Percentiles rank a stretch among this genome's conserved stretches.
phyloP scores from a whole-genome alignment of 2,113 vertebrate genomes.

The Phalacrocorax carbo region DNA sequence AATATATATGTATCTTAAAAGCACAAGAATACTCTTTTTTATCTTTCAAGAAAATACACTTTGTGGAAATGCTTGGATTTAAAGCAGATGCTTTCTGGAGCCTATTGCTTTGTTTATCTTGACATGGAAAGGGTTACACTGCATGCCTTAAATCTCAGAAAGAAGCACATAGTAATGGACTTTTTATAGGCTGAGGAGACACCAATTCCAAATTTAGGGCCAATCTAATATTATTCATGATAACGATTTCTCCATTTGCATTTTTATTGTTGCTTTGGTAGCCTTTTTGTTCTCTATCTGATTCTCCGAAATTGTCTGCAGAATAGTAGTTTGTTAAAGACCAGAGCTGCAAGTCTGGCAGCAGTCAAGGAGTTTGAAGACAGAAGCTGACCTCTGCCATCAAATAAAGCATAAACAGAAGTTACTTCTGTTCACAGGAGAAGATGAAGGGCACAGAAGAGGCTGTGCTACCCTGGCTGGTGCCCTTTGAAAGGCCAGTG shows the following conservation, averaged over 20 bases:
- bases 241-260: constrained; percentile 11
- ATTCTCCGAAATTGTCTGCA: constrained; percentile 3
- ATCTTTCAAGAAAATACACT: background rate
- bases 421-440: background rate
- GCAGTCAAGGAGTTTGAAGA: background rate
- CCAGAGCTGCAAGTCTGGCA: background rate
- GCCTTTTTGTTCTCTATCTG: background rate
- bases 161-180: background rate
- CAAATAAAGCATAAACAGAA: background rate
- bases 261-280: constrained; percentile 14
- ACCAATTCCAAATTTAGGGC: background rate
- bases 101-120: background rate
- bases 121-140: background rate
- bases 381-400: background rate
- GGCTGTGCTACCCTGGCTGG: background rate
- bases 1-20: background rate
- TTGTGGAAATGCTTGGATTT: background rate
- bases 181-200: constrained; percentile 3
- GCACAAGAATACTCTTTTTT: background rate
- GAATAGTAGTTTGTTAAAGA: background rate
- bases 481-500: background rate
- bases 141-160: background rate
- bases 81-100: background rate
- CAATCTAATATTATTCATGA: background rate
- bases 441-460: background rate